These are phyloP conservation scores for Volucella inanis DNA, from an alignment of 2,888 invertebrate genomes.

Conservation along the genomic window DNA sequence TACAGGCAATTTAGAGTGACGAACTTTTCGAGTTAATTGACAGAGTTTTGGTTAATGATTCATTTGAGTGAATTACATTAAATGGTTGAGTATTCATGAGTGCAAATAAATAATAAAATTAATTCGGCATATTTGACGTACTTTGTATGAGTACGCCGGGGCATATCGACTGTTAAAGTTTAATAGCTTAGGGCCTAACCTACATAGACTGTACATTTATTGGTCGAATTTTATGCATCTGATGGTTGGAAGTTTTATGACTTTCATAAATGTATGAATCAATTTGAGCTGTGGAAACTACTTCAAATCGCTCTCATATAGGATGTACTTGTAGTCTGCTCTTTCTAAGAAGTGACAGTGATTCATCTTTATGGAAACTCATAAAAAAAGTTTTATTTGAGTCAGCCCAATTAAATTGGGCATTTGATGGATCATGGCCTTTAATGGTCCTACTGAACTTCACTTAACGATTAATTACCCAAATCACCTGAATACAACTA, in stretches of 20 bases:
- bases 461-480: too few relatives aligned
- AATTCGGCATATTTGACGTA: constrained; percentile 19
- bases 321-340: not conserved
- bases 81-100: constrained; percentile 53
- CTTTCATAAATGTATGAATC: constrained; percentile 2
- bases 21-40: constrained; percentile 67
- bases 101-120: constrained; percentile 54
- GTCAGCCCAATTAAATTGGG: too few relatives aligned
- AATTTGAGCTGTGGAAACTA: not conserved
- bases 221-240: constrained; percentile 24
- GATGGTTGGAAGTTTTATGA: not conserved
- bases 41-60: constrained; percentile 69
- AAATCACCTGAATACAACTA: too few relatives aligned
- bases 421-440: too few relatives aligned
- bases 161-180: constrained; percentile 5
- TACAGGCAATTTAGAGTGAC: constrained; percentile 47
- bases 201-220: constrained; percentile 9
- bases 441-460: too few relatives aligned
- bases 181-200: constrained; percentile 14
- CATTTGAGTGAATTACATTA: constrained; percentile 70
- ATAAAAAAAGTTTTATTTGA: too few relatives aligned
- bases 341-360: not conserved
- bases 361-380: too few relatives aligned
- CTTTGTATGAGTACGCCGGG: too few relatives aligned
- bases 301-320: constrained; percentile 6